Conservation (phyloP, 2,113 vertebrate species). For the Cariama cristata region DNA sequence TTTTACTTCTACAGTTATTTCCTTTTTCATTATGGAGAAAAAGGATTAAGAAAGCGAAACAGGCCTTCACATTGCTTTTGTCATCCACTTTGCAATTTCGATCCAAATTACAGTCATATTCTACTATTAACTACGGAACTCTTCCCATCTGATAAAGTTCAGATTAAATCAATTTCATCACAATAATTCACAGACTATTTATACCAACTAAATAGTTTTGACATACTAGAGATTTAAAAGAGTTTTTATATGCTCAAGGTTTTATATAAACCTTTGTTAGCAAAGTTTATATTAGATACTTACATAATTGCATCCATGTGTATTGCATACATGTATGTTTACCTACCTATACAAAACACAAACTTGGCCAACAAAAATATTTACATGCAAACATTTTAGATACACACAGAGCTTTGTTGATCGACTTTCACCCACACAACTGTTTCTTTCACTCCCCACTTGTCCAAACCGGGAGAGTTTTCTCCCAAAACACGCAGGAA, state of each 20-base stretch:
- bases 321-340: neutral
- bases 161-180: neutral
- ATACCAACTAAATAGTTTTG: neutral
- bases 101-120: neutral
- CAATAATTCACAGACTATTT: neutral
- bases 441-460: neutral
- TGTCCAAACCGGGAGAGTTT: neutral
- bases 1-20: neutral
- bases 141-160: neutral
- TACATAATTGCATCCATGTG: rapidly evolving
- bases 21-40: neutral
- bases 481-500: neutral
- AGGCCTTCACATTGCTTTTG: neutral
- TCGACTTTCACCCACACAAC: neutral
- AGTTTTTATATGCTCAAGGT: neutral
- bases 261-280: neutral
- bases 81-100: neutral
- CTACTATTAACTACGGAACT: neutral
- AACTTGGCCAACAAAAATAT: neutral
- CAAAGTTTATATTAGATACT: neutral
- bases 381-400: rapidly evolving
- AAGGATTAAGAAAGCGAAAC: neutral
- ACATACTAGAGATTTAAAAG: neutral
- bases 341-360: neutral
- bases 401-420: neutral